Conservation (phyloP, 2,888 invertebrate species). For the Drosophila birchii region DNA sequence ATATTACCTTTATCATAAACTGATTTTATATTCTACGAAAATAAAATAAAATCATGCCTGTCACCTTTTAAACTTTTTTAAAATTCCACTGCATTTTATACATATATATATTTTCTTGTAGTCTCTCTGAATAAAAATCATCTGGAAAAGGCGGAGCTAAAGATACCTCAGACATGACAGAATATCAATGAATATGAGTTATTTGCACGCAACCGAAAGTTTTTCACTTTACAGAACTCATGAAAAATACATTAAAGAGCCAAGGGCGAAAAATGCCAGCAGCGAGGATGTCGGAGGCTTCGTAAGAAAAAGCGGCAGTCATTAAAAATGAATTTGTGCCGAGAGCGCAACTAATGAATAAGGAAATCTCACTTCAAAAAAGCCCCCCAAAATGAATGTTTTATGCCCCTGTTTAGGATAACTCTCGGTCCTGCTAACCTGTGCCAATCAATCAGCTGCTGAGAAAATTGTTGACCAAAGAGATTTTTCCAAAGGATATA, state of each 20-base stretch:
- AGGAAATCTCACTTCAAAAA: slow-evolving; percentile 56
- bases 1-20: background rate
- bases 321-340: slow-evolving; percentile 77
- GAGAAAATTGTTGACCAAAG: slow-evolving; percentile 44
- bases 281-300: slow-evolving; percentile 7
- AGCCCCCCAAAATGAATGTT: slow-evolving; percentile 10
- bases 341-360: slow-evolving; percentile 73
- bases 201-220: slow-evolving; percentile 70
- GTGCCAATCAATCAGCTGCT: slow-evolving; percentile 70
- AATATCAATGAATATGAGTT: slow-evolving; percentile 76
- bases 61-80: background rate
- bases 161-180: slow-evolving; percentile 31
- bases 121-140: slow-evolving; percentile 20
- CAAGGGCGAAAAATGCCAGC: slow-evolving; percentile 31
- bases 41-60: background rate
- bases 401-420: slow-evolving; percentile 18
- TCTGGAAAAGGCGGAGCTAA: slow-evolving; percentile 10
- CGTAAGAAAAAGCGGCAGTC: slow-evolving; percentile 48
- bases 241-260: slow-evolving; percentile 77
- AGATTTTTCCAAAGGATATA: slow-evolving; percentile 33
- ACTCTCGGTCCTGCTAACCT: slow-evolving; percentile 32
- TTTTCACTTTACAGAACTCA: slow-evolving; percentile 75
- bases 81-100: background rate
- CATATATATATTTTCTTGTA: background rate
- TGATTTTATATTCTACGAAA: background rate